Evolutionary conservation across 1,140 invertebrate genomes (phyloP).

Genomic region (Idris sp.): DNA sequence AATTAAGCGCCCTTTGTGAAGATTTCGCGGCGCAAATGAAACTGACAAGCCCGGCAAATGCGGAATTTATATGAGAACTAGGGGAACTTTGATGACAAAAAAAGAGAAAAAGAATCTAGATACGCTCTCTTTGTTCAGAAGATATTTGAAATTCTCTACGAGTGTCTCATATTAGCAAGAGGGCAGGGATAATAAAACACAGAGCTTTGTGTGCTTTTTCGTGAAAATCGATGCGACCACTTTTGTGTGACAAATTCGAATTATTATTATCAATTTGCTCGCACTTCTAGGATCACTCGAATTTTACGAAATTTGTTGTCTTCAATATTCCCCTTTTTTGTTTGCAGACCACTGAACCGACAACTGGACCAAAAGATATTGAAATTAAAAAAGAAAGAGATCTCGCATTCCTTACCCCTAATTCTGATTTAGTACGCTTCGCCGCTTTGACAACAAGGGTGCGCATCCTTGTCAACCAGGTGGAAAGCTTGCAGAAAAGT

Average conservation of each 20-base stretch:
- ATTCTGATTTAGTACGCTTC: conserved; percentile 33
- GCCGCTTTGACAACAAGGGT: conserved; percentile 25
- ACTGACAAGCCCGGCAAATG: conserved; percentile 31
- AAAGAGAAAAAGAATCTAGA: conserved; percentile 25
- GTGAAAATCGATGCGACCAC: conserved; percentile 38
- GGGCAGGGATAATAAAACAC: conserved; percentile 40
- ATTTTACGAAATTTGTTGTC: no score
- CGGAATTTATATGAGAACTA: conserved; percentile 53
- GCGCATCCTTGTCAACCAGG: conserved; percentile 36
- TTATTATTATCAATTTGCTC: no score
- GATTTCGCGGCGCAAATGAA: no score
- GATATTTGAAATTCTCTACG: conserved; percentile 55
- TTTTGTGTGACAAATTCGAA: no score
- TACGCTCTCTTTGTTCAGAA: conserved; percentile 37
- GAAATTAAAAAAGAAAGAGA: conserved; percentile 49
- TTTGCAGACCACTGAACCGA: conserved; percentile 39
- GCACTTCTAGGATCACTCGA: no score
- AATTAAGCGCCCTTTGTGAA: conserved; percentile 25
- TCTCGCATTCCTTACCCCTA: conserved; percentile 43
- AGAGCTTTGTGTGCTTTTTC: conserved; percentile 45
- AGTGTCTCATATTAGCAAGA: conserved; percentile 53
- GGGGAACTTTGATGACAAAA: conserved; percentile 42
- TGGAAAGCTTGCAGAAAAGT: conserved; percentile 22
- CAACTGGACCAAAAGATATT: conserved; percentile 50
- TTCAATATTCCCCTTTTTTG: no score